Conservation (phyloP, 2,113 vertebrate genomes). For the Grus americana region DNA sequence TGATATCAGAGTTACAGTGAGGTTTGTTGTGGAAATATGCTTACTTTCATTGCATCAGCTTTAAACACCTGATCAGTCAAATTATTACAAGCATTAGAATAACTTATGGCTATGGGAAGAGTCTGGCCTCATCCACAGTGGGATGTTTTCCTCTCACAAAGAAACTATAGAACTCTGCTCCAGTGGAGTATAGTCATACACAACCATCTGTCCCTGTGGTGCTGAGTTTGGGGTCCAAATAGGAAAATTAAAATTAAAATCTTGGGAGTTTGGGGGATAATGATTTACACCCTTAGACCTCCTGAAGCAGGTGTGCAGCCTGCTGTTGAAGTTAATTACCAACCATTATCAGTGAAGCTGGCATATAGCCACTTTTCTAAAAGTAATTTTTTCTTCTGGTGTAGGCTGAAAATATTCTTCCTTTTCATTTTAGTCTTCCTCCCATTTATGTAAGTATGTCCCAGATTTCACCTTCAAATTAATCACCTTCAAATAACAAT, state of each 20-base stretch:
- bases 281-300: background rate
- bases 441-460: background rate
- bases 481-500: background rate
- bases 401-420: background rate
- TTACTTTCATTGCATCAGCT: background rate
- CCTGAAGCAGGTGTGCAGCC: slow-evolving; percentile 29
- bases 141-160: background rate
- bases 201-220: background rate
- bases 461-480: background rate
- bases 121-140: background rate
- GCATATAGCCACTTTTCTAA: slow-evolving; percentile 1
- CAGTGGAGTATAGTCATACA: background rate
- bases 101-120: background rate
- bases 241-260: slow-evolving; percentile 19
- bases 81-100: background rate
- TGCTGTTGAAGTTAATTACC: slow-evolving; percentile 44
- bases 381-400: background rate
- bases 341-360: slow-evolving; percentile 4
- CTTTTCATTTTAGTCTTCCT: background rate
- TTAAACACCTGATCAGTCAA: background rate
- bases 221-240: background rate
- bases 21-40: background rate
- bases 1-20: background rate
- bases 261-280: background rate
- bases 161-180: background rate